Evolutionary conservation across 53 echinoderm and acorn worm genomes (phyloP).

Genomic region (Arbacia lixula): DNA sequence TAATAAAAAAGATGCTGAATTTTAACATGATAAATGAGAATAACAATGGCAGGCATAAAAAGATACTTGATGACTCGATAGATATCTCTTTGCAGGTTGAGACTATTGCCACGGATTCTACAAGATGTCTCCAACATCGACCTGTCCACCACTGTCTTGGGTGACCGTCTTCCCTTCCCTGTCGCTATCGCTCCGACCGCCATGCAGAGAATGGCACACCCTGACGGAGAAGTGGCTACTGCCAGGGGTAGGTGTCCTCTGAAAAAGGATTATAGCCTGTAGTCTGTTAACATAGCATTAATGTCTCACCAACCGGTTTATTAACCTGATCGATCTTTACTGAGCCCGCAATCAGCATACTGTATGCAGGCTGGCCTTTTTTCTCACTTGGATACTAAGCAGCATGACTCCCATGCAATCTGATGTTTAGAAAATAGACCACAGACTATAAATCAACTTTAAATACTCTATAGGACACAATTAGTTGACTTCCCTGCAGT

Average conservation of each 20-base stretch:
- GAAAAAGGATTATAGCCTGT: constrained; percentile 76
- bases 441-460: too few relatives aligned
- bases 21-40: too few relatives aligned
- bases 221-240: constrained; percentile 80
- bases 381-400: background rate
- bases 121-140: constrained; percentile 79
- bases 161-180: constrained; percentile 69
- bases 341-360: background rate
- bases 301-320: background rate
- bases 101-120: constrained; percentile 70
- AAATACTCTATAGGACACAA: too few relatives aligned
- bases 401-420: too few relatives aligned
- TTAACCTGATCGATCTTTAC: too few relatives aligned
- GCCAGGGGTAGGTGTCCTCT: constrained; percentile 66
- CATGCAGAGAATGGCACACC: constrained; percentile 75
- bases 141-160: constrained; percentile 73
- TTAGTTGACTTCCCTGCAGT: too few relatives aligned
- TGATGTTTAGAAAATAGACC: too few relatives aligned
- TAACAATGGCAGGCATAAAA: too few relatives aligned
- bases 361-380: background rate
- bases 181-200: constrained; percentile 80
- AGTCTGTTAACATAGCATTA: constrained; percentile 29
- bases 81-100: constrained; percentile 60
- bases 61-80: too few relatives aligned
- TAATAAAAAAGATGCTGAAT: too few relatives aligned